These are phyloP conservation scores for Pachycephus smyrnensis DNA, from an alignment of 2,888 invertebrate genomes.

Conservation along the genomic window DNA sequence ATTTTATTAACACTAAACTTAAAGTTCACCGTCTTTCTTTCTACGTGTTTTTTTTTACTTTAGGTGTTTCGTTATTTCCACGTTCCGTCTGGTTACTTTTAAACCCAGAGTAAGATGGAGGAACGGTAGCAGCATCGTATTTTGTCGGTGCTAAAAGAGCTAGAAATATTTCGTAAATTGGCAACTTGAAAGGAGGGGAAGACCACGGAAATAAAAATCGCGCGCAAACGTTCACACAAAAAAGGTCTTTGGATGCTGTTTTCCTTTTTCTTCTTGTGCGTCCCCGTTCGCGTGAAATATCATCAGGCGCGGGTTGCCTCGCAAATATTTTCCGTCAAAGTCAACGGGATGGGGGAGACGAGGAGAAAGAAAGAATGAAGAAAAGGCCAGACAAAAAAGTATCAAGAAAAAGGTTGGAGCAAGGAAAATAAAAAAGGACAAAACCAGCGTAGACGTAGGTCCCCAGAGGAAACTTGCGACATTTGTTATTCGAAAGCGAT, in stretches of 20 bases:
- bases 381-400: constrained; percentile 20
- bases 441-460: background rate
- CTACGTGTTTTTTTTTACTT: constrained; percentile 16
- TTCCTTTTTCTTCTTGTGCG: background rate
- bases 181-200: background rate
- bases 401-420: constrained; percentile 22
- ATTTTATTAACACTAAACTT: background rate
- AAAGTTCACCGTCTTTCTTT: background rate
- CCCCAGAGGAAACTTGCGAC: background rate
- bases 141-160: background rate
- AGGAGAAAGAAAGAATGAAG: constrained; percentile 16
- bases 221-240: background rate
- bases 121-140: background rate
- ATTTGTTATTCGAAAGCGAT: background rate
- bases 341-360: background rate
- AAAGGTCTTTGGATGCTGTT: background rate
- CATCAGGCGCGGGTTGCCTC: background rate
- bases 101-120: background rate
- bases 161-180: background rate
- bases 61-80: constrained; percentile 14
- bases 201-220: background rate
- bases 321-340: background rate
- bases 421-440: constrained; percentile 12
- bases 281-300: background rate
- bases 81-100: constrained; percentile 14